phyloP scores from a whole-genome alignment of 2,888 invertebrate species.

The Andrena haemorrhoa region DNA sequence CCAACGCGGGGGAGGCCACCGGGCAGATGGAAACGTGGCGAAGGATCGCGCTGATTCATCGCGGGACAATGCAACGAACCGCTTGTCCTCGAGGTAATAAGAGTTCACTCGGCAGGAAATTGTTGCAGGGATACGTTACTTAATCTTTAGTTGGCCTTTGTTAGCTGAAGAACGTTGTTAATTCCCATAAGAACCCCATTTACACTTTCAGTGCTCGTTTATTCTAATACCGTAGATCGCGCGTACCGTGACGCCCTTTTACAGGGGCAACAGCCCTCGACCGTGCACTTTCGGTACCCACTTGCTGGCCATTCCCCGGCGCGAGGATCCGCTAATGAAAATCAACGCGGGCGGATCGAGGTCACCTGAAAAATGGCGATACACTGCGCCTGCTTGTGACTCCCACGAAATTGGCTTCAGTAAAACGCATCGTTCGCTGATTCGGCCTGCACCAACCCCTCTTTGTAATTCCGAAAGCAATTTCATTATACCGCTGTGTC shows the following conservation, averaged over 20 bases:
- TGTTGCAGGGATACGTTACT: slow-evolving; percentile 63
- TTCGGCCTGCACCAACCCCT: slow-evolving; percentile 27
- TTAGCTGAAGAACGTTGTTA: slow-evolving; percentile 49
- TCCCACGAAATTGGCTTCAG: slow-evolving; percentile 45
- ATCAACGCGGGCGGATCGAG: slow-evolving; percentile 29
- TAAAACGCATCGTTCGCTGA: slow-evolving; percentile 43
- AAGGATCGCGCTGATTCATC: slow-evolving; percentile 27
- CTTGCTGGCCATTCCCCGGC: slow-evolving; percentile 8
- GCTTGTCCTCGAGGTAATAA: slow-evolving; percentile 41
- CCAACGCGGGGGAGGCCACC: not conserved
- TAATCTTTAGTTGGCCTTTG: slow-evolving; percentile 52
- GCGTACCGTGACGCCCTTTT: not conserved
- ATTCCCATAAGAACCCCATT: slow-evolving; percentile 67
- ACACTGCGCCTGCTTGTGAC: not conserved
- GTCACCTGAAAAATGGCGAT: slow-evolving; percentile 37
- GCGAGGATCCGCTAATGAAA: slow-evolving; percentile 50
- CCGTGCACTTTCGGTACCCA: slow-evolving; percentile 31
- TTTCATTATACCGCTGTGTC: slow-evolving; percentile 25
- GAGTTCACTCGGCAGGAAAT: slow-evolving; percentile 49
- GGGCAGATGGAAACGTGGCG: not conserved
- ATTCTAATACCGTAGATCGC: slow-evolving; percentile 59
- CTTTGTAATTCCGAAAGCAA: slow-evolving; percentile 42
- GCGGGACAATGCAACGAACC: slow-evolving; percentile 41
- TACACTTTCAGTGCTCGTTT: slow-evolving; percentile 68
- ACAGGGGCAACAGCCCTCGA: slow-evolving; percentile 19